Evolutionary conservation across 2,888 invertebrate species (phyloP).

Genomic region (Heterodera filipjevi): DNA sequence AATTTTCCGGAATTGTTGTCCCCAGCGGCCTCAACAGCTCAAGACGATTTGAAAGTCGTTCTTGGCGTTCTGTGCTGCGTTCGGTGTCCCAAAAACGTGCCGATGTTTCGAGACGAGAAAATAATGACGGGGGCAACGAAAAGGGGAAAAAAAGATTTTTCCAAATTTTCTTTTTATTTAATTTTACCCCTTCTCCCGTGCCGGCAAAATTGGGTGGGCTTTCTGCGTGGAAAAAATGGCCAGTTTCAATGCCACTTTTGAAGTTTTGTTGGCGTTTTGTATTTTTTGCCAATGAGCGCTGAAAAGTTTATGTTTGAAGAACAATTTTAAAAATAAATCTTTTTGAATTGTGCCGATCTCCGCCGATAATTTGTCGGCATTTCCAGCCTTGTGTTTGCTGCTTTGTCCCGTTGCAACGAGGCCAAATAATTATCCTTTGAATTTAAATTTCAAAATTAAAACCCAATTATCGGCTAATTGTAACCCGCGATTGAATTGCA

Average conservation of each 20-base stretch:
- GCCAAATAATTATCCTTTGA: constrained; percentile 7
- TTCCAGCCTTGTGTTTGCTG: background rate
- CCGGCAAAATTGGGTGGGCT: background rate
- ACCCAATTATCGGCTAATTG: background rate
- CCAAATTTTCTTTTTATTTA: too few species aligned
- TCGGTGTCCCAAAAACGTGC: constrained; percentile 6
- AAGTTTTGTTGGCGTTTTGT: background rate
- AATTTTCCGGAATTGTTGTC: background rate
- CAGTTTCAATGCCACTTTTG: background rate
- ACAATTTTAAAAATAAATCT: background rate
- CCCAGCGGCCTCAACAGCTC: background rate
- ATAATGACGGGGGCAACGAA: background rate
- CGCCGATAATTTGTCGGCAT: constrained; percentile 3
- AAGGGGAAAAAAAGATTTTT: too few species aligned
- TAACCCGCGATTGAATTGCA: background rate
- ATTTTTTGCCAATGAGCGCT: background rate
- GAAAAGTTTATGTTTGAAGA: too few species aligned
- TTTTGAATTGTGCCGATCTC: background rate
- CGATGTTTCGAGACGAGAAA: constrained; percentile 2
- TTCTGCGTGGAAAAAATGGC: background rate
- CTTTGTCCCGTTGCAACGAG: background rate
- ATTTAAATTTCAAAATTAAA: background rate
- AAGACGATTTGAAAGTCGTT: background rate
- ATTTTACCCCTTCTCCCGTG: background rate
- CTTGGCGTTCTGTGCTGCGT: background rate